phyloP scores from a whole-genome alignment of 2,113 vertebrate genomes.

The Calidris pygmaea region DNA sequence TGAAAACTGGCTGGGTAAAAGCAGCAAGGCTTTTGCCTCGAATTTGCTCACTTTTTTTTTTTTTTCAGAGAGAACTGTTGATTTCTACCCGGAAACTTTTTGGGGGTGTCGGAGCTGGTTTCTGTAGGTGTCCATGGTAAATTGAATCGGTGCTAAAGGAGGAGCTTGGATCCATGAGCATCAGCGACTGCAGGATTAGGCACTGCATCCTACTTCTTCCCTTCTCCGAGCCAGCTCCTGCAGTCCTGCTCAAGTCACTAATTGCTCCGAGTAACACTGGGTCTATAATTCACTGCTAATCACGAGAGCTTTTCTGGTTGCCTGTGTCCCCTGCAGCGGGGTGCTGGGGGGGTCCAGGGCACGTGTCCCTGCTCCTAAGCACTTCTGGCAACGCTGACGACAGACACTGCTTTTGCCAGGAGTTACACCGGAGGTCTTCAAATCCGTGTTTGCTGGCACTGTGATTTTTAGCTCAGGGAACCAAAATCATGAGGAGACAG shows the following conservation, averaged over 20 bases:
- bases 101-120: neutral
- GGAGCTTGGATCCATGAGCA: neutral
- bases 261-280: accelerated
- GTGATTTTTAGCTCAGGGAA: neutral
- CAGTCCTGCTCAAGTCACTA: neutral
- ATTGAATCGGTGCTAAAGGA: neutral
- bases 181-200: neutral
- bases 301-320: neutral
- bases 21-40: accelerated
- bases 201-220: neutral
- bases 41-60: neutral
- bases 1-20: neutral
- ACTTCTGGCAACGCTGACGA: neutral
- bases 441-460: neutral
- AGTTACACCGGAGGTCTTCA: neutral
- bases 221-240: neutral
- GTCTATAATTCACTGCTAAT: neutral
- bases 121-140: neutral
- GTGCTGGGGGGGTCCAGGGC: accelerated
- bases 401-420: neutral
- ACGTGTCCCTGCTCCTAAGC: accelerated
- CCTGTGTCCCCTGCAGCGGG: accelerated
- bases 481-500: neutral
- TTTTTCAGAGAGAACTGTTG: neutral
- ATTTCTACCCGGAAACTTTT: neutral